Percentiles rank a stretch among this genome's conserved stretches.
These are phyloP conservation scores for Enteromius unitaeniatus DNA, from an alignment of 2,797 vertebrate genomes.

Conservation along the genomic window DNA sequence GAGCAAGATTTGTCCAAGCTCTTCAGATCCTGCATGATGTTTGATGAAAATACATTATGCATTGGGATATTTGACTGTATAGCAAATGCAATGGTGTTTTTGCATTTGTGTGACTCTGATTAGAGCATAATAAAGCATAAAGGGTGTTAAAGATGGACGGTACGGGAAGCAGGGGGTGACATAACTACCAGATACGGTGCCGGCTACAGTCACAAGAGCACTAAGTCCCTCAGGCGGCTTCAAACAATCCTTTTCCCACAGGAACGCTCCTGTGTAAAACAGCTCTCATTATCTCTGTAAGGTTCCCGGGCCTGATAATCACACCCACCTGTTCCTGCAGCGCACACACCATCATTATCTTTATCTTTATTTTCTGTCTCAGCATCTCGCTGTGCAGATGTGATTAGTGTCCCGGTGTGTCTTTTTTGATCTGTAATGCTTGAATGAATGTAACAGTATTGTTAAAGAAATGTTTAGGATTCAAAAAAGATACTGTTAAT, in stretches of 20 bases:
- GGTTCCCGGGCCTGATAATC: constrained; percentile 54
- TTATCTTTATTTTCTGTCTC: constrained; percentile 10
- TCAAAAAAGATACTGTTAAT: neutral
- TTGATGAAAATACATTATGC: neutral
- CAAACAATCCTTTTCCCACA: constrained; percentile 51
- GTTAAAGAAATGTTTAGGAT: neutral
- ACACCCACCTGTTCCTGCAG: constrained; percentile 53
- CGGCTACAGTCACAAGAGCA: constrained; percentile 28
- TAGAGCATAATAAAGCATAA: neutral
- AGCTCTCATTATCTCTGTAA: constrained; percentile 56
- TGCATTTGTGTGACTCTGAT: constrained; percentile 3
- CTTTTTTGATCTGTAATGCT: neutral
- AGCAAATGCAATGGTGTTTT: neutral
- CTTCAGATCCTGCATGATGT: neutral
- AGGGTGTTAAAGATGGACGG: constrained; percentile 4
- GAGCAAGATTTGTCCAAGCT: neutral
- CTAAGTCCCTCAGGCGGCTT: constrained; percentile 26
- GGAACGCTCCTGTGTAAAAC: constrained; percentile 51
- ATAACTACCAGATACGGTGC: neutral
- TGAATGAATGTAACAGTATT: neutral
- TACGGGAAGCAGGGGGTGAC: neutral
- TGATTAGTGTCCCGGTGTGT: constrained; percentile 13
- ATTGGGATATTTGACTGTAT: neutral
- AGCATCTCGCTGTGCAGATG: constrained; percentile 15
- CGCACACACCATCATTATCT: constrained; percentile 24